These are phyloP conservation scores for Eidolon helvum DNA, from an alignment of 2,113 vertebrate genomes.

Conservation along the genomic window DNA sequence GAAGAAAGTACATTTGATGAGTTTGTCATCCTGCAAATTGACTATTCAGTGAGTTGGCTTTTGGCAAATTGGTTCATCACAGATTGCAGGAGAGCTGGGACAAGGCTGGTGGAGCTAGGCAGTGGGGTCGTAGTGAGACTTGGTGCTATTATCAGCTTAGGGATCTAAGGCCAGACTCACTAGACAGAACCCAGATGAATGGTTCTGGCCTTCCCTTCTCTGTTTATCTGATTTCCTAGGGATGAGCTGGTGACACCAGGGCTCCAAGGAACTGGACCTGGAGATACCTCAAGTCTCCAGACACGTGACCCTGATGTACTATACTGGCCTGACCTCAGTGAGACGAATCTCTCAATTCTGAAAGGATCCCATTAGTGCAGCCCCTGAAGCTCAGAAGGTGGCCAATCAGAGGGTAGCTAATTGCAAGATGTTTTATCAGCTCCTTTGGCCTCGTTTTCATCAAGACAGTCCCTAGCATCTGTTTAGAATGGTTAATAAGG, in stretches of 20 bases:
- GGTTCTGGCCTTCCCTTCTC: neutral
- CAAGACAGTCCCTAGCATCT: slow-evolving; percentile 62
- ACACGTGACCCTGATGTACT: neutral
- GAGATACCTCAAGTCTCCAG: neutral
- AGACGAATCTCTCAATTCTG: slow-evolving; percentile 66
- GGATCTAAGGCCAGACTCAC: neutral
- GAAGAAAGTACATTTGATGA: neutral
- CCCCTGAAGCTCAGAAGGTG: slow-evolving; percentile 44
- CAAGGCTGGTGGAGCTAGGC: neutral
- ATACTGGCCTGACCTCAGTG: neutral
- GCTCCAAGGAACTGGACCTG: neutral
- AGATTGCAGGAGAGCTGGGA: neutral
- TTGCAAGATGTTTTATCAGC: slow-evolving; percentile 72
- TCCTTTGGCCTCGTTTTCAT: slow-evolving; percentile 66
- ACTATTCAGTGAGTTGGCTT: neutral
- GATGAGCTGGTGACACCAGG: neutral
- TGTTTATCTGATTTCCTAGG: neutral
- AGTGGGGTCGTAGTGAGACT: accelerated
- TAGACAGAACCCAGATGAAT: accelerated
- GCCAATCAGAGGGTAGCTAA: slow-evolving; percentile 56
- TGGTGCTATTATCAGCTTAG: accelerated
- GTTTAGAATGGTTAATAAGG: slow-evolving; percentile 75
- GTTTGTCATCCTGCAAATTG: neutral
- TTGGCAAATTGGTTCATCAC: neutral
- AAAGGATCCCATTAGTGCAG: slow-evolving; percentile 54